Evolutionary conservation across 2,888 invertebrate genomes (phyloP).

Genomic region (Stramonita haemastoma): DNA sequence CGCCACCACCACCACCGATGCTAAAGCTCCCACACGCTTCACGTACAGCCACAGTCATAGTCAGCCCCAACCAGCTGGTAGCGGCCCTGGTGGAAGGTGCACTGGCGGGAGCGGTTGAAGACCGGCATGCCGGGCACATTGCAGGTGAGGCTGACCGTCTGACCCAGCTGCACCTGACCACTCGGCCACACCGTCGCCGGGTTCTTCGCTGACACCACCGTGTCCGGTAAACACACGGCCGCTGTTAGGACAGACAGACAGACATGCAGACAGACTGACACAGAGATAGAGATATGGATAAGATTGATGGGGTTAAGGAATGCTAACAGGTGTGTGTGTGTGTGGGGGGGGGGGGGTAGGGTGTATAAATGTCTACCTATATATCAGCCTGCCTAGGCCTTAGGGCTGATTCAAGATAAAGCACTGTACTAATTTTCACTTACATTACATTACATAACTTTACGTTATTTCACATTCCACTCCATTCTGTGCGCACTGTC

Average conservation of each 20-base stretch:
- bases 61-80: constrained; percentile 64
- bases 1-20: background rate
- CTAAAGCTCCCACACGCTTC: background rate
- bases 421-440: too few species aligned
- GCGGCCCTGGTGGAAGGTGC: constrained; percentile 57
- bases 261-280: too few species aligned
- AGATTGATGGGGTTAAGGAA: too few species aligned
- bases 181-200: constrained; percentile 43
- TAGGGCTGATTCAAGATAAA: too few species aligned
- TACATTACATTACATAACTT: too few species aligned
- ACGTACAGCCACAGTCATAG: constrained; percentile 67
- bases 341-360: too few species aligned
- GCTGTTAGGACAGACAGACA: constrained; percentile 44
- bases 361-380: too few species aligned
- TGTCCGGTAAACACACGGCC: constrained; percentile 52
- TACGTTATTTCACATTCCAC: too few species aligned
- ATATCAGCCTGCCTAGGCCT: too few species aligned
- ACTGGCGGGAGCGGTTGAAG: constrained; percentile 56
- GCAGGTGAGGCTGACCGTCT: constrained; percentile 60
- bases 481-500: too few species aligned
- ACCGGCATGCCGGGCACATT: constrained; percentile 47
- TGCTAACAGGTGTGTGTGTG: too few species aligned
- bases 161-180: constrained; percentile 52
- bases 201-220: constrained; percentile 40
- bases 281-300: too few species aligned